These are phyloP conservation scores for Marcusenius ussheri DNA, from an alignment of 2,113 vertebrate genomes.

Conservation along the genomic window DNA sequence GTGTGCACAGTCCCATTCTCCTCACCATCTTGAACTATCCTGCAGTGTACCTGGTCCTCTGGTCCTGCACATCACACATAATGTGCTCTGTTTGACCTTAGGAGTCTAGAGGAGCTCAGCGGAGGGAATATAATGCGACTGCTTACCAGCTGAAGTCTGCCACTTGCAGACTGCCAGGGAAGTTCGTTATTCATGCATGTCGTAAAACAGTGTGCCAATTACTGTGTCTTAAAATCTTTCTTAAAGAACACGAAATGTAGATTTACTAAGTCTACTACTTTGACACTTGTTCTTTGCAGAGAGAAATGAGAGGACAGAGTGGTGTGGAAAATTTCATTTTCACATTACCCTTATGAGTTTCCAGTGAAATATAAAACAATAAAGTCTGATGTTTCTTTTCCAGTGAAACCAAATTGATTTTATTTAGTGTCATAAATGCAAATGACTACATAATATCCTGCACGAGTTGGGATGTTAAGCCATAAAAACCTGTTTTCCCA, in stretches of 20 bases:
- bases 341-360: background rate
- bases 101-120: background rate
- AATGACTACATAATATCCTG: slow-evolving; percentile 3
- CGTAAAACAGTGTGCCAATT: background rate
- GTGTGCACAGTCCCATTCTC: background rate
- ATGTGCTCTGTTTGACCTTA: background rate
- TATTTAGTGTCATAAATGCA: slow-evolving; percentile 1
- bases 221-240: background rate
- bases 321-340: background rate
- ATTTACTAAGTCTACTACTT: background rate
- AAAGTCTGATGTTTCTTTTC: slow-evolving; percentile 1
- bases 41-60: background rate
- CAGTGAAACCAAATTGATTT: background rate
- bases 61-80: background rate
- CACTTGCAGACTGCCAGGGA: background rate
- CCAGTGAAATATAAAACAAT: slow-evolving; percentile 9
- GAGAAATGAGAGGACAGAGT: background rate
- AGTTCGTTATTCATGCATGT: background rate
- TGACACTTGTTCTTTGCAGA: background rate
- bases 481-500: slow-evolving; percentile 11
- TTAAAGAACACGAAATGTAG: background rate
- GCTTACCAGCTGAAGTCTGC: background rate
- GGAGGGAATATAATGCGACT: background rate
- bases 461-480: background rate
- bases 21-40: background rate